phyloP scores from a whole-genome alignment of 1,140 invertebrate genomes.

The Notospermus geniculatus region DNA sequence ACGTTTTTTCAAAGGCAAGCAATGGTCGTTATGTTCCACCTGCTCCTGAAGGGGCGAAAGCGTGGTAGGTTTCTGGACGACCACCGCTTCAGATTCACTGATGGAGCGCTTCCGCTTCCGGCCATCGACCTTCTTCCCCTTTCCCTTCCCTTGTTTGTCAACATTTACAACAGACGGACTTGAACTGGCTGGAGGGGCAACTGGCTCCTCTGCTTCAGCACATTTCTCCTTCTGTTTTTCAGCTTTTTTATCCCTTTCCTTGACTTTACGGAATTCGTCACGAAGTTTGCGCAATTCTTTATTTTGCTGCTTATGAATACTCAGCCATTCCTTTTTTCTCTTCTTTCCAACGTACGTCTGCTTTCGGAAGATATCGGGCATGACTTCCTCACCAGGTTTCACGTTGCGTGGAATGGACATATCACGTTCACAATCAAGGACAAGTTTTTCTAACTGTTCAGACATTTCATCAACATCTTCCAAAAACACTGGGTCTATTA shows the following conservation, averaged over 20 bases:
- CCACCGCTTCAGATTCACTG: constrained; percentile 11
- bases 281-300: constrained; percentile 37
- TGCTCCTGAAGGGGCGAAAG: constrained; percentile 17
- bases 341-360: constrained; percentile 52
- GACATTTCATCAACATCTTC: constrained; percentile 78
- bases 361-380: constrained; percentile 59
- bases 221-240: constrained; percentile 20
- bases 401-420: constrained; percentile 5
- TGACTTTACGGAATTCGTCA: constrained; percentile 37
- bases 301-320: constrained; percentile 48
- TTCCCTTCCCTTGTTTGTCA: background rate
- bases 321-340: constrained; percentile 34
- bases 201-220: background rate
- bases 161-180: constrained; percentile 10
- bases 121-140: constrained; percentile 12
- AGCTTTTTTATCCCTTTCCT: constrained; percentile 19
- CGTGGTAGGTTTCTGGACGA: constrained; percentile 10
- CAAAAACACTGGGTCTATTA: constrained; percentile 75
- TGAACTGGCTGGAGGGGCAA: background rate
- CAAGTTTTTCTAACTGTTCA: constrained; percentile 71
- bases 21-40: constrained; percentile 61
- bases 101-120: background rate
- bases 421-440: constrained; percentile 41
- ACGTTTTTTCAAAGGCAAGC: constrained; percentile 87
- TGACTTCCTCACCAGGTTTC: constrained; percentile 43